Evolutionary conservation across 1,140 invertebrate genomes (phyloP), one percentile per base, ranked within the genome.

Genomic region (Caenorhabditis remanei): DNA sequence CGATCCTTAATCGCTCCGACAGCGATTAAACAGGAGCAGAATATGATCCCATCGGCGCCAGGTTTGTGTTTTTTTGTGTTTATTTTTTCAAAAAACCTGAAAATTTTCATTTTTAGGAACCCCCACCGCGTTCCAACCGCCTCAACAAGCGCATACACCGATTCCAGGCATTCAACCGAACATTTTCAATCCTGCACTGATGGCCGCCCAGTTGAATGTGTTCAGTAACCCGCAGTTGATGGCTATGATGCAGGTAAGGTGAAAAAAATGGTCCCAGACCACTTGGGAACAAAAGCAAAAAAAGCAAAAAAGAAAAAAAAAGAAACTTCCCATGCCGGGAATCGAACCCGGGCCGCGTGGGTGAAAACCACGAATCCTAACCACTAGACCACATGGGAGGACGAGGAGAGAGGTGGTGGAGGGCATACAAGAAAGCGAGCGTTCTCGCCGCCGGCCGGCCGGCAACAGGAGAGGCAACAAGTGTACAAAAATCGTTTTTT

Each of bases 321-420:
- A 79, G 21, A 53, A 79, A 79, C 53, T 95, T 95, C 95, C 95
- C 95, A 94, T 95, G 95, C 95, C 95, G 95, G 95, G 95, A 95
- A 95, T 95, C 95, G 95, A 95, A 95, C 95, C 95, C 95, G 95
- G 95, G 95, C 95, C 95, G 95, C 94, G 95, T 95, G 95, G 95
- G 95, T 95, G 95, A 95, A 94, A 95, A 95, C 95, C 95, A 95
- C 95, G 94, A 95, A 95, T 95, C 95, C 95, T 95, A 95, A 94
- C 95, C 95, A 86, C 82, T 84, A 84, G 82, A 84, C 82, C 82
- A 84, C 82, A 84, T 84, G 82, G 82, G 82, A 84, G 85, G 84
- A 79, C 46, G 21, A 50, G n/a, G 24, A 6, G 21, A 24, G 14
- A n/a, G 40, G 71, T 8, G 13, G 46, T n/a, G 21, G 43, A 24